phyloP scores from a whole-genome alignment of 1,140 invertebrate genomes.

The Macrosteles quadrilineatus region DNA sequence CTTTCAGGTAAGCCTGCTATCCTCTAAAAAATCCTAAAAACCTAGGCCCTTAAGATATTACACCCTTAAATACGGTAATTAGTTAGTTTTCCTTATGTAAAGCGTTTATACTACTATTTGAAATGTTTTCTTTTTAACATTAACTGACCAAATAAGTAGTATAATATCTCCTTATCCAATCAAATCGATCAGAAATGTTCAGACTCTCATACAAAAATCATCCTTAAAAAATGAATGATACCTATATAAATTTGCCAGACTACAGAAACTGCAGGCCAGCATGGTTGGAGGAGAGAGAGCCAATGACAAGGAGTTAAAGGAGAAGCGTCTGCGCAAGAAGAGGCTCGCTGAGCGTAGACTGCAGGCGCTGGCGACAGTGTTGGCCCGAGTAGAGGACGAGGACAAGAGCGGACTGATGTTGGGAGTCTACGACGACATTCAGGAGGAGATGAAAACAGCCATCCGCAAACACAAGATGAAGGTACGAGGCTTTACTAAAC shows the following conservation, averaged over 20 bases:
- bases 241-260: conserved; percentile 53
- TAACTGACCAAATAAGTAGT: too few species aligned
- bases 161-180: too few species aligned
- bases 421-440: conserved; percentile 69
- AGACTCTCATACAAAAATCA: too few species aligned
- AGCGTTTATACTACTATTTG: too few species aligned
- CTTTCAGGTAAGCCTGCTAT: too few species aligned
- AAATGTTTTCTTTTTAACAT: too few species aligned
- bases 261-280: conserved; percentile 69
- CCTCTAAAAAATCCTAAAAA: too few species aligned
- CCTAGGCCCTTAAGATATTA: too few species aligned
- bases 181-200: too few species aligned
- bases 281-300: conserved; percentile 81
- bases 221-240: too few species aligned
- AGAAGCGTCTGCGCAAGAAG: conserved; percentile 67
- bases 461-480: conserved; percentile 69
- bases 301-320: conserved; percentile 69
- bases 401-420: conserved; percentile 61
- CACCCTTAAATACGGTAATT: too few species aligned
- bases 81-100: too few species aligned
- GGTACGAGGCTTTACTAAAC: conserved; percentile 51
- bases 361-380: conserved; percentile 64
- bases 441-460: conserved; percentile 70
- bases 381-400: conserved; percentile 70
- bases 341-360: conserved; percentile 67